Evolutionary conservation across 2,888 invertebrate species (phyloP).

Genomic region (Norana najaformis): DNA sequence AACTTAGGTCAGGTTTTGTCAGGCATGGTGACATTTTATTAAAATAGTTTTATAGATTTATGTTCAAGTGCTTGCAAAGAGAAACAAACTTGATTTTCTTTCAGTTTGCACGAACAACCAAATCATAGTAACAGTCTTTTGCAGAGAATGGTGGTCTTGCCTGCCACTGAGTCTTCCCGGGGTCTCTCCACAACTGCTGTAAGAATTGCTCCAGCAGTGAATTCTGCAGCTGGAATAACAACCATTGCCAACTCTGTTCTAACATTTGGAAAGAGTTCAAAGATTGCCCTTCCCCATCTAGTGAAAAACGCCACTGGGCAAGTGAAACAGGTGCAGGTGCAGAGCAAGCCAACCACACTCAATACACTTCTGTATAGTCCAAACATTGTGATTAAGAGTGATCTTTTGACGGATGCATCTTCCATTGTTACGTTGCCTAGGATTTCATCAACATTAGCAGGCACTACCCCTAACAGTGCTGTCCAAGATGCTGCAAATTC

Average conservation of each 20-base stretch:
- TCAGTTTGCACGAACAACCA: background rate
- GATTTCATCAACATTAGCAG: background rate
- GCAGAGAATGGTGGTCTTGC: background rate
- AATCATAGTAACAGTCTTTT: background rate
- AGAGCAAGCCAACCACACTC: background rate
- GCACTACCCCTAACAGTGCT: background rate
- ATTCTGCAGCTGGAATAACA: background rate
- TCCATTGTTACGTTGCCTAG: background rate
- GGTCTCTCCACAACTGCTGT: background rate
- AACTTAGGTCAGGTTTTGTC: too few species aligned
- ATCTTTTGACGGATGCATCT: background rate
- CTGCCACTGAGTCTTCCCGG: background rate
- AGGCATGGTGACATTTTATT: too few species aligned
- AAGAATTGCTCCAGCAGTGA: background rate
- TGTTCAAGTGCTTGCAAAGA: background rate
- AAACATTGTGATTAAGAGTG: background rate
- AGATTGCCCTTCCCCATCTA: background rate
- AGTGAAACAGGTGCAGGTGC: background rate
- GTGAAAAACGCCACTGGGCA: background rate
- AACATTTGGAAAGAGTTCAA: conserved; percentile 1
- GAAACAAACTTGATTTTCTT: background rate
- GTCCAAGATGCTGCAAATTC: background rate
- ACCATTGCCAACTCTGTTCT: background rate
- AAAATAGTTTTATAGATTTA: background rate
- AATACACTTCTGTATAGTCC: background rate